phyloP scores from a whole-genome alignment of 2,797 vertebrate genomes.

The Nothura maculosa region DNA sequence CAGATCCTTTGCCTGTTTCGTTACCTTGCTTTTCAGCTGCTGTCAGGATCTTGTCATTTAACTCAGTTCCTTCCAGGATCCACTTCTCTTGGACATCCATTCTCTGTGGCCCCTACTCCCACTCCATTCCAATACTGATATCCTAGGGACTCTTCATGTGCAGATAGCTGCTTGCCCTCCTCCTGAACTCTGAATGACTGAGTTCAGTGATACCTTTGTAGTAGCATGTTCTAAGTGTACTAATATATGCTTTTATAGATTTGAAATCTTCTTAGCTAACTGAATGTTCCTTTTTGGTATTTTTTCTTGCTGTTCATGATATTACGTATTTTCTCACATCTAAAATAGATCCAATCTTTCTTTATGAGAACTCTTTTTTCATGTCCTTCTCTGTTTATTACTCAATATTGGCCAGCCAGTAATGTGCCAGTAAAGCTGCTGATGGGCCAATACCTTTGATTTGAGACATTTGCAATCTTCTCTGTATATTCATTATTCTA shows the following conservation, averaged over 20 bases:
- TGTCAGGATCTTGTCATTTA: neutral
- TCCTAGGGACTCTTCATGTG: neutral
- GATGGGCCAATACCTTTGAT: too few species aligned
- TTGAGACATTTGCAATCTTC: neutral
- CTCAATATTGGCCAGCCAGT: neutral
- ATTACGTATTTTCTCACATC: neutral
- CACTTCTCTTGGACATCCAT: neutral
- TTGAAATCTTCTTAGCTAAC: neutral
- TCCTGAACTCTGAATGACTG: neutral
- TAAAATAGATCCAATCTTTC: neutral
- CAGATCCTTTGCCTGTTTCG: neutral
- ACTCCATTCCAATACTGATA: neutral
- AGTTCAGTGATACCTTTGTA: neutral
- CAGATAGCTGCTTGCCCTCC: neutral
- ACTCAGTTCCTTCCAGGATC: neutral
- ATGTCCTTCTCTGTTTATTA: neutral
- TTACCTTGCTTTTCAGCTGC: neutral
- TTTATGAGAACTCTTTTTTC: neutral
- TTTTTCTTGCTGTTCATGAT: neutral
- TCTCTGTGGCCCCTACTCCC: neutral
- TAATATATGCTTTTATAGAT: neutral
- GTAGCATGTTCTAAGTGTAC: neutral
- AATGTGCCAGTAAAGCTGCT: neutral
- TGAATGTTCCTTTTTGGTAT: neutral
- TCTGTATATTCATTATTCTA: neutral